These are phyloP conservation scores for Mus spretus DNA, from an alignment of 2,797 vertebrate genomes.

Conservation along the genomic window DNA sequence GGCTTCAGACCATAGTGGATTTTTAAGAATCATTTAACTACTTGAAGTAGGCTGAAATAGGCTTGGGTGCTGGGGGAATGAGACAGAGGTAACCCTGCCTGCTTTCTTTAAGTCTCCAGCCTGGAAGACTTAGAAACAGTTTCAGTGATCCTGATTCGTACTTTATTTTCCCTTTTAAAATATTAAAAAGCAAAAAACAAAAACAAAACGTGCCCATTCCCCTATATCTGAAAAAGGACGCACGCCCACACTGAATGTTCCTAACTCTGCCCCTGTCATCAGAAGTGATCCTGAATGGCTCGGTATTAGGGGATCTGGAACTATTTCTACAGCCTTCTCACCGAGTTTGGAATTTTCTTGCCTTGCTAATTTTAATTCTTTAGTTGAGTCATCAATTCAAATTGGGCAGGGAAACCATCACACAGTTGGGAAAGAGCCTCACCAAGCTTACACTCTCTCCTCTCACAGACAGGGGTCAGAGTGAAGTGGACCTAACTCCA, in stretches of 20 bases:
- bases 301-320: slow-evolving; percentile 80
- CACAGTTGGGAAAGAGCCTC: slow-evolving; percentile 67
- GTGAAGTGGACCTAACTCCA: not conserved
- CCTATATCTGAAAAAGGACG: slow-evolving; percentile 76
- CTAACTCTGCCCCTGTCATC: slow-evolving; percentile 81
- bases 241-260: slow-evolving; percentile 80
- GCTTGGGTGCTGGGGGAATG: not conserved
- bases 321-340: slow-evolving; percentile 84
- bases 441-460: not conserved
- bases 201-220: slow-evolving; percentile 63
- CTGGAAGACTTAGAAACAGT: slow-evolving; percentile 76
- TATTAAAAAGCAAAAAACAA: slow-evolving; percentile 47
- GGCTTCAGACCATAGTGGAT: not conserved
- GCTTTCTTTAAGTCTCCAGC: slow-evolving; percentile 65
- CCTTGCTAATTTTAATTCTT: slow-evolving; percentile 86
- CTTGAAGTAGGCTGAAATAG: slow-evolving; percentile 33
- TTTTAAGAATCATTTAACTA: slow-evolving; percentile 57
- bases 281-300: slow-evolving; percentile 82
- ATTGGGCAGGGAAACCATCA: slow-evolving; percentile 79
- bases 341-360: slow-evolving; percentile 86
- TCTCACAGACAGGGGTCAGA: not conserved
- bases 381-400: slow-evolving; percentile 85
- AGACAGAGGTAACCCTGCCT: not conserved
- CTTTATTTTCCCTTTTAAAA: slow-evolving; percentile 77
- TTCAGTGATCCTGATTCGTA: slow-evolving; percentile 75